phyloP scores from a whole-genome alignment of 2,797 vertebrate species.

The Epinephelus awoara region DNA sequence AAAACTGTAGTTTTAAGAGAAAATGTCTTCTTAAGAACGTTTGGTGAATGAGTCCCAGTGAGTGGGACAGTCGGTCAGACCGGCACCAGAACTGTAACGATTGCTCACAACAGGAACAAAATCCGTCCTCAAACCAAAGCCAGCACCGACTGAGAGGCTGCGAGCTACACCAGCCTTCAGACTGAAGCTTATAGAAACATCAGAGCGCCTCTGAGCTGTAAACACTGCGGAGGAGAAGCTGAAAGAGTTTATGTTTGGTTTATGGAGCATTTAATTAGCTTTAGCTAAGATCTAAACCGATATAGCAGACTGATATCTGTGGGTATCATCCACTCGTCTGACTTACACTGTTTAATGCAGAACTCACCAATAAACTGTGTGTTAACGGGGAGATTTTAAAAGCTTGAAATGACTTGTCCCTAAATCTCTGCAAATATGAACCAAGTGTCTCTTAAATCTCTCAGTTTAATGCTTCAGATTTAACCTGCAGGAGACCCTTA shows the following conservation, averaged over 20 bases:
- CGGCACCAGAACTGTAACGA: no score
- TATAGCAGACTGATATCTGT: slow-evolving; percentile 2
- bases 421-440: slow-evolving; percentile 6
- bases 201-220: slow-evolving; percentile 8
- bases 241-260: slow-evolving; percentile 31
- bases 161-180: no score
- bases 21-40: no score
- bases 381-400: not conserved
- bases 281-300: not conserved
- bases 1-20: no score
- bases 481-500: no score
- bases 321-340: not conserved
- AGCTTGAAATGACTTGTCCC: not conserved
- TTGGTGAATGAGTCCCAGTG: no score
- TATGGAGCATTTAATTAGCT: slow-evolving; percentile 57
- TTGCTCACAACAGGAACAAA: no score
- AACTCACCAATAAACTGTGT: slow-evolving; percentile 1
- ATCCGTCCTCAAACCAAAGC: no score
- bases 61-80: no score
- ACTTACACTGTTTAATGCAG: slow-evolving; percentile 7
- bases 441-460: slow-evolving; percentile 1
- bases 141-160: no score
- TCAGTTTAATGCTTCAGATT: slow-evolving; percentile 1
- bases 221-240: slow-evolving; percentile 1
- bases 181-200: slow-evolving; percentile 7